phyloP scores from a whole-genome alignment of 2,797 vertebrate species.

The Florisuga fusca region DNA sequence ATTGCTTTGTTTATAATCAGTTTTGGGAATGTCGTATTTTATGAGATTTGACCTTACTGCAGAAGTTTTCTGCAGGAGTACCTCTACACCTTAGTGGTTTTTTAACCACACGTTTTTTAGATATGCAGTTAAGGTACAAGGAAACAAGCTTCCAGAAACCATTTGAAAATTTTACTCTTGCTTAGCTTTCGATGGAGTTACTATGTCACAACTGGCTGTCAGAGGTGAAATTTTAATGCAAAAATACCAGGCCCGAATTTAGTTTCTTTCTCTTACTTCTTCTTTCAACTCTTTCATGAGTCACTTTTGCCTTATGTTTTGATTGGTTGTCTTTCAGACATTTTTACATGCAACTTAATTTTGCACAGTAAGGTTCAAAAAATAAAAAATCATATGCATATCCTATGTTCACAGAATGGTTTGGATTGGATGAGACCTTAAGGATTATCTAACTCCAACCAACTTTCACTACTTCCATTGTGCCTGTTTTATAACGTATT shows the following conservation, averaged over 20 bases:
- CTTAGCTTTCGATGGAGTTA: background rate
- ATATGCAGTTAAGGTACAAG: background rate
- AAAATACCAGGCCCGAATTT: background rate
- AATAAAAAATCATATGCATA: accelerated
- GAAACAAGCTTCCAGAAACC: background rate
- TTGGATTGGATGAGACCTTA: too few species aligned
- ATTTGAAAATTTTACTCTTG: background rate
- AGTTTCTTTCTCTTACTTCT: background rate
- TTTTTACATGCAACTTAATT: background rate
- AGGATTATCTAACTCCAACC: too few species aligned
- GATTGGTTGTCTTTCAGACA: background rate
- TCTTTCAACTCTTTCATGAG: background rate
- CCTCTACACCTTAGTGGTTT: background rate
- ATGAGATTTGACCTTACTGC: background rate
- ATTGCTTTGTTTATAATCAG: background rate
- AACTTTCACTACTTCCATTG: background rate
- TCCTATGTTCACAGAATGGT: background rate
- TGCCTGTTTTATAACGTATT: background rate
- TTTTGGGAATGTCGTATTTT: background rate
- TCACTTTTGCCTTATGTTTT: background rate
- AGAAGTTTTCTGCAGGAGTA: background rate
- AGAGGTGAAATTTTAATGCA: background rate
- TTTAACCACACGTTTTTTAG: background rate
- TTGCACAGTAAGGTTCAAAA: background rate
- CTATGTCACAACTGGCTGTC: background rate